Percentiles rank a stretch among this genome's conserved stretches.
Evolutionary conservation across 2,888 invertebrate species (phyloP).

Genomic region (Linhomoeus sp.): DNA sequence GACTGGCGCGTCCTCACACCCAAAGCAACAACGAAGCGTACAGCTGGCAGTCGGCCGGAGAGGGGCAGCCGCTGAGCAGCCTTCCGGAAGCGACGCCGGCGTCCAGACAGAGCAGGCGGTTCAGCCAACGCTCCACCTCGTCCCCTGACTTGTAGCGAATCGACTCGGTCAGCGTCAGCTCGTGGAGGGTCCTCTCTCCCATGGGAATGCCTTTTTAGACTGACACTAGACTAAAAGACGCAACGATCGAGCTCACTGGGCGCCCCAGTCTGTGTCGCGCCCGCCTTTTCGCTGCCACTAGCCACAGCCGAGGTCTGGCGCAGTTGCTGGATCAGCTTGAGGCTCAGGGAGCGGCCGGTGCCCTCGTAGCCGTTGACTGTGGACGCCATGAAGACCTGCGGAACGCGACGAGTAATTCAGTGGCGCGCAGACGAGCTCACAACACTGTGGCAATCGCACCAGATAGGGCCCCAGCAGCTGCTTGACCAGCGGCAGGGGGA

Average conservation of each 20-base stretch:
- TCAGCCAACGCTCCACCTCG: constrained; percentile 63
- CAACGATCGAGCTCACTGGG: no score
- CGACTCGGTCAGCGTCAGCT: constrained; percentile 61
- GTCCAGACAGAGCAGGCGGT: constrained; percentile 70
- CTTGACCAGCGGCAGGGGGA: constrained; percentile 76
- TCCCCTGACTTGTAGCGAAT: constrained; percentile 71
- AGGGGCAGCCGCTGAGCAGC: constrained; percentile 51
- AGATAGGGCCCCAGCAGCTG: constrained; percentile 71
- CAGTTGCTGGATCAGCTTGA: constrained; percentile 79
- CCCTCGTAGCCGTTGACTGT: constrained; percentile 70
- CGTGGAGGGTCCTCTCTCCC: constrained; percentile 31
- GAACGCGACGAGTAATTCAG: constrained; percentile 11
- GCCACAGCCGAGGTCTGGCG: constrained; percentile 29
- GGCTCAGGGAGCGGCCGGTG: constrained; percentile 78
- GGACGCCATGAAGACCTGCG: constrained; percentile 56
- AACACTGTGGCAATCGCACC: no score
- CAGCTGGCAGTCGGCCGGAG: constrained; percentile 67
- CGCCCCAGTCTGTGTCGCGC: no score
- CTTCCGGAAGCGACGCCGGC: constrained; percentile 30
- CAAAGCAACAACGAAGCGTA: constrained; percentile 45
- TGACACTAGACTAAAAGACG: no score
- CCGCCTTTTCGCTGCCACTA: no score
- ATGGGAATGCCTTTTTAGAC: no score
- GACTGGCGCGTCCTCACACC: constrained; percentile 47
- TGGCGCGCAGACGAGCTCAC: no score